Evolutionary conservation across 2,888 invertebrate genomes (phyloP).

Genomic region (Leptinotarsa juncta): DNA sequence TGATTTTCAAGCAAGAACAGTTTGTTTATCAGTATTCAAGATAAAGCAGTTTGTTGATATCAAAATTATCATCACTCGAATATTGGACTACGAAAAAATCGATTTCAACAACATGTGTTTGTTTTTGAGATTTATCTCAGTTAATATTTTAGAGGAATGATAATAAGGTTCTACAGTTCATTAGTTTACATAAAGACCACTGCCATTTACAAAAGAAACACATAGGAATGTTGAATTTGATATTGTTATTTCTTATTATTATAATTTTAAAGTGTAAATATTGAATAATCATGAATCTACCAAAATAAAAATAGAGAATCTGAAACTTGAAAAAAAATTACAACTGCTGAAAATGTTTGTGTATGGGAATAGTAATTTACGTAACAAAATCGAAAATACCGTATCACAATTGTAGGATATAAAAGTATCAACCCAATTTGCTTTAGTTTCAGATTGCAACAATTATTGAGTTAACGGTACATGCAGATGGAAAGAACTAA

Average conservation of each 20-base stretch:
- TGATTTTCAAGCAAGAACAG: neutral
- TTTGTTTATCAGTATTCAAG: neutral
- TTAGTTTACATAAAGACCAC: neutral
- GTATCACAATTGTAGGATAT: too few relatives aligned
- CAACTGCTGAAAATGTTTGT: too few relatives aligned
- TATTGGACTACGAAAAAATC: neutral
- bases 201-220: neutral
- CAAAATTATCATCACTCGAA: neutral
- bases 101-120: conserved; percentile 7
- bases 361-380: too few relatives aligned
- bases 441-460: too few relatives aligned
- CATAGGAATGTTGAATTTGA: neutral
- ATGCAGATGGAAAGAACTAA: too few relatives aligned
- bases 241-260: neutral
- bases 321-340: too few relatives aligned
- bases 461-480: too few relatives aligned
- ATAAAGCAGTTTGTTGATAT: neutral
- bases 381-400: too few relatives aligned
- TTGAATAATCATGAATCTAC: too few relatives aligned
- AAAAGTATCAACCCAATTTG: too few relatives aligned
- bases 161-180: neutral
- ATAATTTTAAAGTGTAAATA: too few relatives aligned
- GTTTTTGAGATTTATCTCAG: neutral
- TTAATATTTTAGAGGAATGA: neutral
- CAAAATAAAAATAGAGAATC: too few relatives aligned